A percentile compares a stretch with the other conserved stretches of the same genome.
phyloP scores from a whole-genome alignment of 2,797 vertebrate species.

The Buceros bicornis region DNA sequence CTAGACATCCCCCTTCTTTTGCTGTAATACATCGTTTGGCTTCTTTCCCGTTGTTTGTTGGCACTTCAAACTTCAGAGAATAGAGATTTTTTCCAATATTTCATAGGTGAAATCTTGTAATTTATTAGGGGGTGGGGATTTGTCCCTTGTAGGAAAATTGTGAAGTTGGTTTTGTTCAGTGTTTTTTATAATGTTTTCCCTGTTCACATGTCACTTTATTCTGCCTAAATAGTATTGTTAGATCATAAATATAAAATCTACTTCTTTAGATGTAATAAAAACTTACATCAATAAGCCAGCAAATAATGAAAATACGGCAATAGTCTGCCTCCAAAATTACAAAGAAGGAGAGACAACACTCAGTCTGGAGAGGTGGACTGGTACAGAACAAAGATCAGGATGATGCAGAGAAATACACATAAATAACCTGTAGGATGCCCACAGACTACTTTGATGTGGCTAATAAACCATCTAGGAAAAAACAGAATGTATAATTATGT shows the following conservation, averaged over 20 bases:
- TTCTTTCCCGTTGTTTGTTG: background rate
- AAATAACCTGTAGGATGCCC: background rate
- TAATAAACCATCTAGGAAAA: background rate
- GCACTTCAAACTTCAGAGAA: background rate
- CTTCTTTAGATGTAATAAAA: background rate
- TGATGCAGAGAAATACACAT: background rate
- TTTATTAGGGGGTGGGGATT: background rate
- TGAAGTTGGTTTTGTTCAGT: background rate
- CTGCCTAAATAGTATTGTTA: background rate
- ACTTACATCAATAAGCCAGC: background rate
- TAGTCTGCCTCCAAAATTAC: background rate
- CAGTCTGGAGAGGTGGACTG: background rate
- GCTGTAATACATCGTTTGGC: background rate
- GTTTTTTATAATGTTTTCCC: background rate
- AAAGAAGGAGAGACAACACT: background rate
- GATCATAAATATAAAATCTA: background rate
- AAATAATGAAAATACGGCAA: background rate
- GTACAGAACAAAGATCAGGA: background rate
- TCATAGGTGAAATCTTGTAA: background rate
- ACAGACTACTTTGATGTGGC: background rate
- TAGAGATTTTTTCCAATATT: background rate
- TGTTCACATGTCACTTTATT: background rate
- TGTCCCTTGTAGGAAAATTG: background rate
- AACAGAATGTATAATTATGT: background rate
- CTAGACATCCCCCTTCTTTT: background rate